Evolutionary conservation across 2,888 invertebrate genomes (phyloP), one percentile per base, ranked within the genome.

Genomic region (Rotaria sp.): DNA sequence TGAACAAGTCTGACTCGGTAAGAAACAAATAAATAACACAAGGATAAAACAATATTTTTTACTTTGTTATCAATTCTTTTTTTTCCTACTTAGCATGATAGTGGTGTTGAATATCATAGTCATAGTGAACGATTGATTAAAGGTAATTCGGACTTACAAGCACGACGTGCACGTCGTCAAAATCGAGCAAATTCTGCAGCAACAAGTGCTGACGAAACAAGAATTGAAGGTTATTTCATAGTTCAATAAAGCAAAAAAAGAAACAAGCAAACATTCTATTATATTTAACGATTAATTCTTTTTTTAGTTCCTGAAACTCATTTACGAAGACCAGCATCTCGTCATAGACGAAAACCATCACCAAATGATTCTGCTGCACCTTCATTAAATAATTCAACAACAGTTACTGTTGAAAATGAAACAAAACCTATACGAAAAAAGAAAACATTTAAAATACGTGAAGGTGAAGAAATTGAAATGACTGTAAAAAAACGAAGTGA

Each of bases 401-500:
- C 35, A 18, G 21, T 67, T 21, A 67, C 35, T 8, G 8, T 67
- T 21, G 67, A 67, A 67, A 35, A 67, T 35, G 67, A 67, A 38
- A 35, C 67, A 8, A 67, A 67, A 38, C 67, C 67, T 21, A 10
- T 2, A 80, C 15, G 80, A n/a, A 80, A 45, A 45, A 80, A 41
- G 13, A 80, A 80, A 80, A 45, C 80, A n/a, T 41, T 45, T 45
- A 80, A 80, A 15, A 0, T 5, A 21, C 80, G 80, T 80, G 80
- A 80, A 80, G 45, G 45, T 3, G 80, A 80, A 41, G 80, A 80
- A 45, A n/a, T 80, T 45, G 80, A 80, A 45, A 80, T 80, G 80
- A 80, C 80, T 13, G 45, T 45, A 2, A 80, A 45, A 45, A 45
- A 80, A n/a, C 45, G 7, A 45, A 41, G 26, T 80, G 45, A 38